These are phyloP conservation scores for Platygyra sinensis DNA, from an alignment of 64 coral and sea anemone species.

Conservation along the genomic window DNA sequence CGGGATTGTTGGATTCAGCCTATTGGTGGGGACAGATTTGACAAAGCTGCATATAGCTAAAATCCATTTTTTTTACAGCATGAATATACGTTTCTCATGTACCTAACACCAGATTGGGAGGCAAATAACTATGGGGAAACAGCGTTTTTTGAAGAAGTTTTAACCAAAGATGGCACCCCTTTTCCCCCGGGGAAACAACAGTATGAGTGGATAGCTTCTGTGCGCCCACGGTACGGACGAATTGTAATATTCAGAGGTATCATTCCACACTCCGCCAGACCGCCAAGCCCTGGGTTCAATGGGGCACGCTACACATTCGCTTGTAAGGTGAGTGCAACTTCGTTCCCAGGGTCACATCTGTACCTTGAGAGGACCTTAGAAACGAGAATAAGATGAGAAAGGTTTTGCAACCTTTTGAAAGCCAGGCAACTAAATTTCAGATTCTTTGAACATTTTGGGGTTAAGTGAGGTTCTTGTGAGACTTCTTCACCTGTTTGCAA, in stretches of 20 bases:
- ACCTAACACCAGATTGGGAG: slow-evolving; percentile 89
- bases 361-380: too few relatives aligned
- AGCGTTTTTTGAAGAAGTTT: slow-evolving; percentile 76
- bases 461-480: too few relatives aligned
- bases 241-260: slow-evolving; percentile 94
- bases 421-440: too few relatives aligned
- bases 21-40: background rate
- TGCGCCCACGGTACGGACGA: slow-evolving; percentile 88
- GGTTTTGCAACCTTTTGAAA: too few relatives aligned
- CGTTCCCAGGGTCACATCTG: too few relatives aligned
- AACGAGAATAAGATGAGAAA: too few relatives aligned
- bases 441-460: too few relatives aligned
- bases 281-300: slow-evolving; percentile 83
- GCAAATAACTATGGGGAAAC: slow-evolving; percentile 92
- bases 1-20: too few relatives aligned
- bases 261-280: slow-evolving; percentile 94
- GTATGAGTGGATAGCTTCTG: slow-evolving; percentile 87
- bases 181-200: slow-evolving; percentile 64
- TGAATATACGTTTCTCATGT: slow-evolving; percentile 95
- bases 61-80: slow-evolving; percentile 49
- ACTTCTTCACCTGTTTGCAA: too few relatives aligned
- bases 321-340: slow-evolving; percentile 67
- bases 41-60: background rate
- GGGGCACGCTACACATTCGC: slow-evolving; percentile 94
- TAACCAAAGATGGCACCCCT: slow-evolving; percentile 48